Evolutionary conservation across 92 coral and sea anemone genomes (phyloP).

Genomic region (Umimayanthus kanabou): DNA sequence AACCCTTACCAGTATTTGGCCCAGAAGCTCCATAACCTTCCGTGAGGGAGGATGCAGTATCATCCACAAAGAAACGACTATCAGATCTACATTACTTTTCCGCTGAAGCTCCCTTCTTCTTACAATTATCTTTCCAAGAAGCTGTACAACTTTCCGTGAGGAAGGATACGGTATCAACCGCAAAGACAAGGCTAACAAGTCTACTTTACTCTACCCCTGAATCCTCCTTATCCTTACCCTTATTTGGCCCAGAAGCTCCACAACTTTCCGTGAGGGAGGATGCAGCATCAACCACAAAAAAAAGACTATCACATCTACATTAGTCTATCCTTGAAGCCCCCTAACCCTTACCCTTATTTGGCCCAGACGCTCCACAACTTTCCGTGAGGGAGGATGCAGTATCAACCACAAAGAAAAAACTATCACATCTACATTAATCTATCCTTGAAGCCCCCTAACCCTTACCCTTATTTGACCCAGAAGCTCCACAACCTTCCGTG

Average conservation of each 20-base stretch:
- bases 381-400: conserved; percentile 78
- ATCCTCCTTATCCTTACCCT: too few relatives aligned
- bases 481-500: conserved; percentile 56
- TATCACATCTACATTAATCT: conserved; percentile 57
- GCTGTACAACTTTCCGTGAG: conserved; percentile 57
- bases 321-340: too few relatives aligned
- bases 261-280: too few relatives aligned
- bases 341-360: conserved; percentile 64
- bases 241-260: too few relatives aligned
- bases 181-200: conserved; percentile 51
- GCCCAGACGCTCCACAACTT: conserved; percentile 52
- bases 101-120: background rate
- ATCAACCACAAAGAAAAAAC: conserved; percentile 66
- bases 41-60: conserved; percentile 80
- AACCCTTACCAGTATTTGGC: conserved; percentile 55
- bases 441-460: conserved; percentile 46
- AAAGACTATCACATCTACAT: conserved; percentile 30
- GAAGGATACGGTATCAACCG: conserved; percentile 83
- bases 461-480: conserved; percentile 64
- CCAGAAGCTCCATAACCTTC: conserved; percentile 51
- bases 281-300: conserved; percentile 56
- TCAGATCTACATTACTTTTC: conserved; percentile 46
- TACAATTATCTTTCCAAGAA: conserved; percentile 60
- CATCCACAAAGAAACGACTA: conserved; percentile 67
- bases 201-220: conserved; percentile 14